Evolutionary conservation across 2,113 vertebrate species (phyloP), one percentile per base, ranked within the genome.

Genomic region (Crotalus viridis): DNA sequence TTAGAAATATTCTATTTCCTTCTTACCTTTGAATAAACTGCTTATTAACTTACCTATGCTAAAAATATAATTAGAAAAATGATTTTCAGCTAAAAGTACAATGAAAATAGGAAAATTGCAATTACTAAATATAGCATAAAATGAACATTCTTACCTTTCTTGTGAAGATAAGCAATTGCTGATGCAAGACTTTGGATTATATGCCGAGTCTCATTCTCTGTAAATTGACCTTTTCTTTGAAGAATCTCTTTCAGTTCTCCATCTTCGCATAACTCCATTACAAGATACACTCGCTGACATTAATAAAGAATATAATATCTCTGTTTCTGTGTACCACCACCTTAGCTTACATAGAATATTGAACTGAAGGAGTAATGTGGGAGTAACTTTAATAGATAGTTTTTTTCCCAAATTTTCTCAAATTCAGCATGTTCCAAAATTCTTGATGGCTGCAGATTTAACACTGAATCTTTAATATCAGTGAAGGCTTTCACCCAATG

Each of bases 241-340:
- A 98, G 95, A 91, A 98, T 96, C 95, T 97, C 96, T 97, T 97
- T 98, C 95, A 99, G 97, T 95, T 98, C 98, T 92, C 98, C 98
- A 94, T 98, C 97, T 93, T 98, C 97, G 93, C 98, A 98, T 92
- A 98, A 97, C 93, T 98, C 98, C 93, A 98, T 98, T 95, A 98
- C 98, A 95, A 99, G 97, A 96, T 98, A 98, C 95, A 97, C 98
- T 96, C 95, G 97, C 98, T 99, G 95, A 91, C 93, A 96, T 94
- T 94, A 97, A 93, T 93, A 92, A 90, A 95, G 48, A 89, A 93
- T 52, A 90, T 15, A 93, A 7, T 81, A 17, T 69, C 64, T 69
- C 26, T 39, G 69, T 69, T 3, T 81, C 6, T 81, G 7, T 81
- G 33, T 81, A 43, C 6, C 33, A 81, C 17, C 17, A 81, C 19